A percentile compares a stretch with the other conserved stretches of the same genome.
Conservation (phyloP, 2,113 vertebrate species). For the Brachypteracias leptosomus region DNA sequence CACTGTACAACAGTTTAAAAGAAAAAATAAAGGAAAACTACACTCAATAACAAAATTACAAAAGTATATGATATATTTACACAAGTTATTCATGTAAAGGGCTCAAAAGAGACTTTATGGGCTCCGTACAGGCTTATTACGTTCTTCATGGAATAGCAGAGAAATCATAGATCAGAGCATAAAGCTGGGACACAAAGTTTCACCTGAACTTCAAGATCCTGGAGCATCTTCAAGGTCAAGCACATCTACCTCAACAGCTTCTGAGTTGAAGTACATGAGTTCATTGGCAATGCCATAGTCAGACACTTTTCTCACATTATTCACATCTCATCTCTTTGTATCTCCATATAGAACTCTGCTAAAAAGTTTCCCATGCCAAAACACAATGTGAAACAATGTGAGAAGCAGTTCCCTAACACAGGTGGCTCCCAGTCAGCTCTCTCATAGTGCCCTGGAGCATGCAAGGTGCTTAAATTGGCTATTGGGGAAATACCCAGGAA, state of each 20-base stretch:
- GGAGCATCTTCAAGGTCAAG: fast-evolving
- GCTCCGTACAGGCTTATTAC: not conserved
- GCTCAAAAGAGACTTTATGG: not conserved
- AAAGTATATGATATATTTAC: not conserved
- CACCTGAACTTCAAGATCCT: not conserved
- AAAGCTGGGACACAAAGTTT: not conserved
- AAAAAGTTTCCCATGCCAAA: not conserved
- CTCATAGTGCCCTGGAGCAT: not conserved
- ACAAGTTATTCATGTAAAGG: not conserved
- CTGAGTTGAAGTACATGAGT: not conserved
- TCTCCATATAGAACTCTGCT: not conserved
- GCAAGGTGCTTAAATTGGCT: not conserved
- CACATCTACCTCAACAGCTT: not conserved
- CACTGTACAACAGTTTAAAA: not conserved
- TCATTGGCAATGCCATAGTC: not conserved
- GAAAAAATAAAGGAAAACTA: not conserved
- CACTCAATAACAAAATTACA: not conserved
- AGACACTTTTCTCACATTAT: not conserved
- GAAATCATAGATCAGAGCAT: not conserved
- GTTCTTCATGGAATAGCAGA: not conserved
- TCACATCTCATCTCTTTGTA: not conserved
- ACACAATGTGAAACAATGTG: not conserved
- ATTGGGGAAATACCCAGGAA: not conserved
- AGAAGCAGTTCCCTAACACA: not conserved
- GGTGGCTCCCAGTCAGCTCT: not conserved